Base-by-base conservation (phyloP, 2,113 vertebrate genomes). In the Phaethornis superciliosus region DNA sequence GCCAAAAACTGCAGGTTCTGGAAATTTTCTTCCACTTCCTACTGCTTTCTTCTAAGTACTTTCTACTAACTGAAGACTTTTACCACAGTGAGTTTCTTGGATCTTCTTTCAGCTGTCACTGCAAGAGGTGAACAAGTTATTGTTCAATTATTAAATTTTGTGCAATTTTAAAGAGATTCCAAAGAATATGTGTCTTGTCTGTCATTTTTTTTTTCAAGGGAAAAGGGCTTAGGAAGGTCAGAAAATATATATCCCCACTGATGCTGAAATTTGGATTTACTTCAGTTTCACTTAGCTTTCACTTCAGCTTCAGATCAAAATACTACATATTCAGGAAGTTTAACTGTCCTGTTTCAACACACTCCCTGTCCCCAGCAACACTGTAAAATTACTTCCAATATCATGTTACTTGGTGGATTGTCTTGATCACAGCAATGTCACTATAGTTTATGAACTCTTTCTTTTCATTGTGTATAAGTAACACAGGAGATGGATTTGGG, bases 1-100 rank as follows among this genome's bases (percentile, higher is more conserved):
- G 62, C 75, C 47, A 91, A 88, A 85, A 95, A 16, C 28, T 85
- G 23, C 79, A 93, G 79, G 44, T 94, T 64, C 46, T 95, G 64
- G 71, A 83, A 80, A 75, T 70, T 56, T 85, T 64, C 37, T 56
- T 91, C 71, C 64, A 67, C 16, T 83, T 89, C 27, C 42, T 70
- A 47, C 63, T 87, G 32, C 55, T 87, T 91, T 85, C 63, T 91
- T 89, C 51, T 81, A 32, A 82, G 42, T 21, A 60, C 35, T 44
- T 81, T 88, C 24, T 75, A 58, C 72, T 92, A 68, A 77, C 37
- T 80, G 33, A 78, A 52, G 64, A 52, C 64, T 74, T 94, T 52
- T 56, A 63, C 47, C 24, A 33, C 21, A 40, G 4, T 70, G 12
- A 91, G 60, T 81, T 92, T 90, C 49, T 84, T 62, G 40, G 76